Percentiles rank a stretch among this genome's conserved stretches.
phyloP scores from a whole-genome alignment of 2,888 invertebrate genomes.

The Auanema freiburgensis region DNA sequence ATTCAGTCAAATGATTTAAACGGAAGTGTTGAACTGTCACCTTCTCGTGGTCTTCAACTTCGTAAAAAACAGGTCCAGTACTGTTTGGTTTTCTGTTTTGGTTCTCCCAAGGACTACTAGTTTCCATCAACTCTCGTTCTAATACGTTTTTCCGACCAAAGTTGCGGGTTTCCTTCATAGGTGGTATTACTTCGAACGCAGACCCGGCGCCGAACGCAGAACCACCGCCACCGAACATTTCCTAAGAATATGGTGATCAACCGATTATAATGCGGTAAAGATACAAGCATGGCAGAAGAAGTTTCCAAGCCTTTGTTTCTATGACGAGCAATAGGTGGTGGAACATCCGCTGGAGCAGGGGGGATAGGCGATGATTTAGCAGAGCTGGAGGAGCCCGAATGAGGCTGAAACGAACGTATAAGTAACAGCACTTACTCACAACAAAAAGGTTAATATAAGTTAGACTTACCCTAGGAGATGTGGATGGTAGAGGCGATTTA shows the following conservation, averaged over 20 bases:
- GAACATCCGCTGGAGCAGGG: constrained; percentile 24
- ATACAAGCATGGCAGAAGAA: constrained; percentile 45
- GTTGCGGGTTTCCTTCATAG: constrained; percentile 13
- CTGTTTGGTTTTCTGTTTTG: background rate
- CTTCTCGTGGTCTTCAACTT: constrained; percentile 14
- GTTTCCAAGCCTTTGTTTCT: constrained; percentile 48
- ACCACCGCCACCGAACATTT: constrained; percentile 38
- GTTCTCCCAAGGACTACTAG: constrained; percentile 22
- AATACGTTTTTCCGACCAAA: constrained; percentile 37
- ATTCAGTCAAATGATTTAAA: no score
- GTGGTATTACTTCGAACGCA: constrained; percentile 13
- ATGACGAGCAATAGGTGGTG: constrained; percentile 34
- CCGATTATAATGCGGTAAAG: no score
- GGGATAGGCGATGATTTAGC: constrained; percentile 49
- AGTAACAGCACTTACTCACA: background rate
- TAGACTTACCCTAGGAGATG: background rate
- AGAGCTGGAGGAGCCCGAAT: constrained; percentile 31
- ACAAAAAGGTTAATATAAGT: background rate
- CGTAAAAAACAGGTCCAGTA: constrained; percentile 10
- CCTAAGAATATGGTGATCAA: constrained; percentile 32
- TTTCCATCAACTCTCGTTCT: constrained; percentile 28
- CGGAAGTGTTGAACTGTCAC: background rate
- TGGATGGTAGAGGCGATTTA: background rate
- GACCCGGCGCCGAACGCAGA: constrained; percentile 17
- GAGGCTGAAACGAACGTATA: background rate